A percentile compares a stretch with the other conserved stretches of the same genome.
Conservation (phyloP, 2,888 invertebrate species). For the Aricia artaxerxes region DNA sequence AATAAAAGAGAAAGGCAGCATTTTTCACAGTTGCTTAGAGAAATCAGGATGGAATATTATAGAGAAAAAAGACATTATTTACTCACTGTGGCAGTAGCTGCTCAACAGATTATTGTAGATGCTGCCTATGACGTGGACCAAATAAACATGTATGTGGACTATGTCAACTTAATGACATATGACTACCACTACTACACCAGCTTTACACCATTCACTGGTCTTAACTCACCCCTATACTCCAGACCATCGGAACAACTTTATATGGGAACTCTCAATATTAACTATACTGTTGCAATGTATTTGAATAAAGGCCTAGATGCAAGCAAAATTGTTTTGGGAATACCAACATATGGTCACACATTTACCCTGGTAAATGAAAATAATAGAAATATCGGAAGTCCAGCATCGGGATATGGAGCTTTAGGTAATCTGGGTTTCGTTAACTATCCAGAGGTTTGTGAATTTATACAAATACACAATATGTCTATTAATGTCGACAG, state of each 20-base stretch:
- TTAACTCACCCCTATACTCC: slow-evolving; percentile 90
- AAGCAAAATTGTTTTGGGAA: slow-evolving; percentile 89
- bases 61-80: slow-evolving; percentile 81
- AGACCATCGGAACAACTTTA: slow-evolving; percentile 82
- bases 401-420: slow-evolving; percentile 84
- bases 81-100: slow-evolving; percentile 89
- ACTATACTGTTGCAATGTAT: slow-evolving; percentile 91
- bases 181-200: slow-evolving; percentile 91
- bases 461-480: slow-evolving; percentile 80
- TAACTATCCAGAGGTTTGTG: slow-evolving; percentile 85
- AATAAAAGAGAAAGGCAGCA: slow-evolving; percentile 82
- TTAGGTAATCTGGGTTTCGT: slow-evolving; percentile 87
- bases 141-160: slow-evolving; percentile 90
- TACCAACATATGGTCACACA: slow-evolving; percentile 93
- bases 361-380: slow-evolving; percentile 84
- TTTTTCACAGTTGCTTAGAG: slow-evolving; percentile 86
- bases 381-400: slow-evolving; percentile 85
- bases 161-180: slow-evolving; percentile 94
- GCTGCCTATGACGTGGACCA: slow-evolving; percentile 89
- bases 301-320: slow-evolving; percentile 86
- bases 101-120: slow-evolving; percentile 87
- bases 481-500: slow-evolving; percentile 81
- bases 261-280: slow-evolving; percentile 87
- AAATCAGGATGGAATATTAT: slow-evolving; percentile 85
- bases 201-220: slow-evolving; percentile 89